phyloP scores from a whole-genome alignment of 2,888 invertebrate genomes.

The Dichetophora obliterata region DNA sequence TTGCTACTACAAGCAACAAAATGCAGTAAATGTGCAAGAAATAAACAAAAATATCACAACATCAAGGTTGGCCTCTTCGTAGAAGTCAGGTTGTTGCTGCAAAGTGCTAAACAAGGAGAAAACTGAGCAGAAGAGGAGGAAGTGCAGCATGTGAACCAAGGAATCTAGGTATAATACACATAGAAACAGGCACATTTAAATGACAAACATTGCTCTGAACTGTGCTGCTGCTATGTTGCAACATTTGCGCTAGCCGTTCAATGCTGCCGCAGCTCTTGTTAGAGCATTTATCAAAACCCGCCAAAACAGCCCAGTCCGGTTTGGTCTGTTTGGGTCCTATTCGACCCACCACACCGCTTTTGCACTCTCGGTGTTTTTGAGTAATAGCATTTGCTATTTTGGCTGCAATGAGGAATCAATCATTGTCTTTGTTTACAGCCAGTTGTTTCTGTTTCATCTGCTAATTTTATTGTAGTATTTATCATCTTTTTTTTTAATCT shows the following conservation, averaged over 20 bases:
- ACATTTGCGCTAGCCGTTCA: neutral
- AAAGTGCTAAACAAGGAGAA: constrained; percentile 3
- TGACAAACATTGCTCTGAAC: constrained; percentile 26
- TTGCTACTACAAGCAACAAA: constrained; percentile 33
- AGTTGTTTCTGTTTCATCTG: constrained; percentile 1
- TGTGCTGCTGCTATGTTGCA: too few relatives aligned
- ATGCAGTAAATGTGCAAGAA: constrained; percentile 35
- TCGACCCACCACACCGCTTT: neutral
- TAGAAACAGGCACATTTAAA: constrained; percentile 33
- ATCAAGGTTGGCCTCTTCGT: constrained; percentile 62
- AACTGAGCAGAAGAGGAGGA: constrained; percentile 15
- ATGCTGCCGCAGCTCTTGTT: neutral
- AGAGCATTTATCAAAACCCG: neutral
- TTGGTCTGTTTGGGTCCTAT: neutral
- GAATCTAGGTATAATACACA: constrained; percentile 6
- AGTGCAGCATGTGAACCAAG: constrained; percentile 31
- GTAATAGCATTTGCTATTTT: constrained; percentile 11
- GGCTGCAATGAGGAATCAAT: constrained; percentile 18
- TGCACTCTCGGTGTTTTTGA: neutral
- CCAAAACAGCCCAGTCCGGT: neutral
- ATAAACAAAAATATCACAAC: constrained; percentile 64
- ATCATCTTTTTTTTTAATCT: neutral
- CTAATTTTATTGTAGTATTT: constrained; percentile 6
- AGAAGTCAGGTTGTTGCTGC: neutral
- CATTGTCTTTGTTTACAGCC: constrained; percentile 2